Evolutionary conservation across 2,888 invertebrate species (phyloP), one percentile per base, ranked within the genome.

Genomic region (Coenonympha arcania): DNA sequence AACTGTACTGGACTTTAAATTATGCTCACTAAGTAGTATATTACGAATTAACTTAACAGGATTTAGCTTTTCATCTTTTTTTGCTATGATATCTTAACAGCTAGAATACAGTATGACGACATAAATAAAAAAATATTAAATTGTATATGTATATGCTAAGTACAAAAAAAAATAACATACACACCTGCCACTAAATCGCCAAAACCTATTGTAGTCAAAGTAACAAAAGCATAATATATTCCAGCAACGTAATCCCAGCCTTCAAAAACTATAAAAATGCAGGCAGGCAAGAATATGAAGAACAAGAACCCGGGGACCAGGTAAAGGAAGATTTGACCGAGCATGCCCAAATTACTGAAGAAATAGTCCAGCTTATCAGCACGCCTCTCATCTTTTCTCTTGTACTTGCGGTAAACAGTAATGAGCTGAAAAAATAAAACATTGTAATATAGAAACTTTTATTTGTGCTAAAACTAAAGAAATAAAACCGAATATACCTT

Each of bases 121-220:
- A n/a, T n/a, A n/a, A 19, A n/a, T 8, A 28, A 41, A 41, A 9
- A 8, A 26, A 15, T 15, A 3, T 26, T 26, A 4, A 30, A 13
- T 2, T 5, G 5, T 1, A 11, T 30, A 9, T 30, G 5, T 11
- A 9, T 30, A 11, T 11, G 6, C 6, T 37, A 24, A 15, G 13
- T 3, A 4, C 6, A 31, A 22, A 18, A n/a, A n/a, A n/a, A n/a
- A n/a, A n/a, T n/a, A n/a, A n/a, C n/a, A n/a, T 37, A 34, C 34
- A 22, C 6, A 93, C 94, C 94, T 75, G 96, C 95, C 22, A 96
- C 95, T 68, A 90, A 91, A 75, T 96, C 96, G n/a, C 96, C 96
- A 74, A 96, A 96, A 30, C 96, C 96, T 58, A 96, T 96, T 3
- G 95, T 95, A 2, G 95, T 93, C 8, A 94, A 87, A 0, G 95